Conservation (phyloP, 1,140 invertebrate genomes). For the Sitobion miscanthi region DNA sequence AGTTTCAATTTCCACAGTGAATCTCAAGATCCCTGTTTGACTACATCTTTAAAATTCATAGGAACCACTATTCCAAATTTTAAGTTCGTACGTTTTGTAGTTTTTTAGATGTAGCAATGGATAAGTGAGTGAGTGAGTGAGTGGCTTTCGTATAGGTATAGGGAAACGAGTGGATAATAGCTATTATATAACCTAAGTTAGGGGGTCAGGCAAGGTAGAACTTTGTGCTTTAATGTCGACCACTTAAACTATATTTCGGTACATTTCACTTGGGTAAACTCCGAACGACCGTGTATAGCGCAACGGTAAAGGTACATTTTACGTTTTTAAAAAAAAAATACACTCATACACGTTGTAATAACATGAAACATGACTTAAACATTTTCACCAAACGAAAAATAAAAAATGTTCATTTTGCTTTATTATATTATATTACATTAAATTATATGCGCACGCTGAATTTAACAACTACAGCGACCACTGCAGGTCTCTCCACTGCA, state of each 20-base stretch:
- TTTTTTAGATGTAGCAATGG: too few relatives aligned
- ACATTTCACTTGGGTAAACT: background rate
- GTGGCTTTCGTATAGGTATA: background rate
- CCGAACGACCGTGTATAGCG: background rate
- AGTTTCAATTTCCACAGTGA: too few relatives aligned
- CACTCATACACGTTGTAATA: background rate
- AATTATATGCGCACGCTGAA: background rate
- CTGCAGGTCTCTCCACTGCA: background rate
- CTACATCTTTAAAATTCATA: too few relatives aligned
- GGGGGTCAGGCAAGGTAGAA: background rate
- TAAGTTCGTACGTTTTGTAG: too few relatives aligned
- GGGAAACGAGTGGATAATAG: background rate
- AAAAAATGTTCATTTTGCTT: background rate
- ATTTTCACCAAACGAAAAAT: background rate
- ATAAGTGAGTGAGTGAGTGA: too few relatives aligned
- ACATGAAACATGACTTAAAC: background rate
- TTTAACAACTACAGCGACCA: background rate
- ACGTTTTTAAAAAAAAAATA: background rate
- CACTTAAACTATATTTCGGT: constrained; percentile 12
- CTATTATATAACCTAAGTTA: background rate
- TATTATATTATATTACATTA: background rate
- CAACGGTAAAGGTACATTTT: background rate
- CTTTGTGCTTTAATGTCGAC: constrained; percentile 3
- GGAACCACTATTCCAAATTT: too few relatives aligned
- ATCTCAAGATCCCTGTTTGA: too few relatives aligned